Conservation (phyloP, 1,140 invertebrate genomes). For the Drosophila sp. region DNA sequence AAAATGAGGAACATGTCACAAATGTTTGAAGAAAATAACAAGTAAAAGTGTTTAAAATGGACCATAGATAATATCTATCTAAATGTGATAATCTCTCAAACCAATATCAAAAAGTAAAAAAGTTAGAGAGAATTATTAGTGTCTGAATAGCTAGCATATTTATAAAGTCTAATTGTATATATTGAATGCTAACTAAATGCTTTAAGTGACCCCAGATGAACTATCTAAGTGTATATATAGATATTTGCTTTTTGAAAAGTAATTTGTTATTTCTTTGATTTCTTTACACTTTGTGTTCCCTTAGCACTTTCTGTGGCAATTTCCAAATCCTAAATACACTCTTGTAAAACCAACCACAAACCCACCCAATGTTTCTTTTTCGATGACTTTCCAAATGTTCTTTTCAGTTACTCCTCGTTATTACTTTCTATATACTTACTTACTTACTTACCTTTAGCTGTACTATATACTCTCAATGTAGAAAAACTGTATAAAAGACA, state of each 20-base stretch:
- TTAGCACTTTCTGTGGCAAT: constrained; percentile 5
- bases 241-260: neutral
- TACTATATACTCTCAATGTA: constrained; percentile 32
- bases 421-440: constrained; percentile 12
- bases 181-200: too few relatives aligned
- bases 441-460: neutral
- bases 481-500: constrained; percentile 20
- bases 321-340: neutral
- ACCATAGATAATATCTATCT: too few relatives aligned
- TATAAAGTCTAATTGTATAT: too few relatives aligned
- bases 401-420: neutral
- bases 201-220: too few relatives aligned
- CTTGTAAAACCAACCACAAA: constrained; percentile 3
- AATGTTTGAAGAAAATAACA: too few relatives aligned
- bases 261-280: neutral
- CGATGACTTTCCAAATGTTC: constrained; percentile 4
- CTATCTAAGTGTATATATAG: neutral
- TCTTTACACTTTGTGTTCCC: neutral
- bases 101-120: too few relatives aligned
- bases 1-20: too few relatives aligned
- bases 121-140: too few relatives aligned
- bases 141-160: too few relatives aligned
- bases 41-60: too few relatives aligned
- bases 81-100: too few relatives aligned
- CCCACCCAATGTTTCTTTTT: constrained; percentile 5